Base-by-base conservation (phyloP, 2,797 vertebrate species). In the Poecilia velifera region DNA sequence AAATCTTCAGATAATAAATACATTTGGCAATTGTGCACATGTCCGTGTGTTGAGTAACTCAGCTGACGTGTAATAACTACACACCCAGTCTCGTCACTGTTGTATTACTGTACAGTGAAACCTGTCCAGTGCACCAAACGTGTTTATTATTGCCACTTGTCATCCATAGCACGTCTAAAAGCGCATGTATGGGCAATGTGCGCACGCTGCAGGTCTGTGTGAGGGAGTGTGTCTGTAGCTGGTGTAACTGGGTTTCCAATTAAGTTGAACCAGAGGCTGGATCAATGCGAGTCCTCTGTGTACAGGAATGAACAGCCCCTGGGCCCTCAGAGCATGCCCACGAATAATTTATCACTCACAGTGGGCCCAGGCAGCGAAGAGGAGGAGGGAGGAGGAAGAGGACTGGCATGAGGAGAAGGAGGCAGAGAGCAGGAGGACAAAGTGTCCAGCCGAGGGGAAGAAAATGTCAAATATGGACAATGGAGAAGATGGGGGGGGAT, bases 301-400 rank as follows among this genome's bases (percentile, higher is more conserved):
- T 94, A 92, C 91, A 92, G 93, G 94, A 95, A 96, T 96, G 94
- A 95, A 93, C 93, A 95, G 94, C 94, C 88, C 39, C 90, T 91
- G 92, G 94, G 93, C 94, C 94, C 92, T 95, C 90, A 62, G 94
- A 94, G 93, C 94, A 94, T 95, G 94, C 91, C 91, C 92, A 94
- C 92, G 90, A 95, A 95, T 96, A 95, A 96, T 96, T 95, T 95
- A 96, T 95, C 95, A 95, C 92, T 94, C 92, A 92, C 90, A 92
- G 87, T 91, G 87, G 90, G 91, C 84, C 87, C 76, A 86, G 87
- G 91, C 89, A 89, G 79, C 80, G 82, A 84, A 79, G 84, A 87
- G 57, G 84, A 87, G 62, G 83, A 78, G 14, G 14, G 79, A 84
- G 55, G 72, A 73, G 78, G 59, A 31, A 31, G 31, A 80, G 64